Evolutionary conservation across 30 jellyfish, hydroid and myxozoan species (phyloP), one percentile per base, ranked within the genome.

Genomic region (Aurelia coerulea): DNA sequence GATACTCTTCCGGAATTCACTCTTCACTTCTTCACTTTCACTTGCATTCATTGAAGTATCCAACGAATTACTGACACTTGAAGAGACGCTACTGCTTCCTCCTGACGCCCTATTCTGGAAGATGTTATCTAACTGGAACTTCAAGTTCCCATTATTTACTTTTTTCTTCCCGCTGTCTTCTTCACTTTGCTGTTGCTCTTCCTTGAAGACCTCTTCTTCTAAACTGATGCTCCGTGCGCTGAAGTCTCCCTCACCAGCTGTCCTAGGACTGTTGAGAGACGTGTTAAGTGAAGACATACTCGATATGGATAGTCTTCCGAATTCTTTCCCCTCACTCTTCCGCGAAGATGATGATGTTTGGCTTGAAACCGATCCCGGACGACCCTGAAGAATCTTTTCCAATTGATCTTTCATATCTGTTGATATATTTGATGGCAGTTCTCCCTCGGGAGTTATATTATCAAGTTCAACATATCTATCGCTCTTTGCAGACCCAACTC

Each of bases 351-450:
- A 63, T 9, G 93, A 84, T 10, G 49, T 29, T 50, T 60, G 87
- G 35, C 93, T 84, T 62, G 88, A 84, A 17, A 84, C 76, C n/a
- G 93, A 84, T 14, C 52, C 93, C 4, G 93, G 75, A 10, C 93
- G 72, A 29, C 78, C 87, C 67, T 84, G 93, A 14, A 84, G 69
- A 39, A 84, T 84, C 56, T 64, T 84, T 41, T 84, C 93, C 56
- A 84, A 68, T 19, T 84, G 86, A 0, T 62, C 88, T 71, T 84
- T 84, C 93, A 84, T 84, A 14, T 84, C 74, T 2, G 69, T 58
- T 58, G 93, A 58, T 50, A 84, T 84, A 42, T 62, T 84, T 12
- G 93, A 84, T 37, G 93, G 93, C 65, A 84, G 56, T 67, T 84
- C 76, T 3, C 93, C 87, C 68, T 84, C 83, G 0, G 93, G 88